These are phyloP conservation scores for Pseudocheirus occidentalis DNA, from an alignment of 2,797 vertebrate genomes.

Conservation along the genomic window DNA sequence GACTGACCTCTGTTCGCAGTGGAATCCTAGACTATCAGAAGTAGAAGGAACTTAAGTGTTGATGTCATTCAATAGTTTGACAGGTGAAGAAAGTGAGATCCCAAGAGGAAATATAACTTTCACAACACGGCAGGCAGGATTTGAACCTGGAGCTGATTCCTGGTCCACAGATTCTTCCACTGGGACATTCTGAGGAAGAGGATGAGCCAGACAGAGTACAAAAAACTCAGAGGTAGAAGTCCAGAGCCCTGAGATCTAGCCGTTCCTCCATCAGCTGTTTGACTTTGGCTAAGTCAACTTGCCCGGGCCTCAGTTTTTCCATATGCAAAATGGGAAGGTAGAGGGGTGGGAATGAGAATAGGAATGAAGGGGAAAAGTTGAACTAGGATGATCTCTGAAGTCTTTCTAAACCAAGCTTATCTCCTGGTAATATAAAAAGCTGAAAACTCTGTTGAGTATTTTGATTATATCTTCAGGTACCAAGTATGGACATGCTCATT, in stretches of 20 bases:
- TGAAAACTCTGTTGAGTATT: neutral
- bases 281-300: neutral
- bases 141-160: neutral
- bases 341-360: neutral
- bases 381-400: neutral
- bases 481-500: neutral
- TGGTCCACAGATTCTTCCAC: neutral
- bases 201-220: neutral
- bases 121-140: neutral
- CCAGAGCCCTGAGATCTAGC: neutral
- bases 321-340: conserved; percentile 15
- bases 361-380: neutral
- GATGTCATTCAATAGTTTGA: neutral
- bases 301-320: conserved; percentile 35
- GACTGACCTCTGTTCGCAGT: neutral
- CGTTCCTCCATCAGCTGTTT: neutral
- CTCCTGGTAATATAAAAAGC: neutral
- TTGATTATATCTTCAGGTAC: neutral
- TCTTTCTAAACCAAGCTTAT: neutral
- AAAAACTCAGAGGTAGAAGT: neutral
- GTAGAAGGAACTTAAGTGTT: neutral
- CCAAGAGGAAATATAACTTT: neutral
- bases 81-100: neutral
- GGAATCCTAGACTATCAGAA: neutral
- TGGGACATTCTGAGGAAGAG: neutral